phyloP scores from a whole-genome alignment of 2,113 vertebrate genomes.

The Notothenia coriiceps region DNA sequence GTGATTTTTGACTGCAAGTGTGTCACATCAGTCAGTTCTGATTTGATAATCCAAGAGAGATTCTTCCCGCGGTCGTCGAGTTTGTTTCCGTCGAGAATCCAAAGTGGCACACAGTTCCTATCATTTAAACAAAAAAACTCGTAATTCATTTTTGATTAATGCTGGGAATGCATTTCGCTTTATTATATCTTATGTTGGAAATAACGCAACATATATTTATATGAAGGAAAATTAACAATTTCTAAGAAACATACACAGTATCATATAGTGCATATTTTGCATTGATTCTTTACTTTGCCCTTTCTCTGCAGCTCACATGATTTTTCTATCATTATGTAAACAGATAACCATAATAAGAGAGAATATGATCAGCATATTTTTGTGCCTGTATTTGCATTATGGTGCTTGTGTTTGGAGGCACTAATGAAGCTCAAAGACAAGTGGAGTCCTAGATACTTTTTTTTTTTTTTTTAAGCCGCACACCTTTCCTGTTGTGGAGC shows the following conservation, averaged over 20 bases:
- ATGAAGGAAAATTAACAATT: conserved; percentile 36
- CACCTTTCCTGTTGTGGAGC: conserved; percentile 78
- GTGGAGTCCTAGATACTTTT: conserved; percentile 65
- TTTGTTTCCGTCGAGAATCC: conserved; percentile 36
- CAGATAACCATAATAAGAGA: conserved; percentile 68
- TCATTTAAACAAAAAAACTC: conserved; percentile 19
- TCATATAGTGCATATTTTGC: conserved; percentile 35
- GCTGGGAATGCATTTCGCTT: conserved; percentile 34
- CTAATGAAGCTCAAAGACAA: conserved; percentile 81
- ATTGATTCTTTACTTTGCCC: conserved; percentile 57
- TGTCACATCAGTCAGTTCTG: conserved; percentile 72
- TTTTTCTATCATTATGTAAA: conserved; percentile 74
- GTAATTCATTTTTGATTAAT: conserved; percentile 53
- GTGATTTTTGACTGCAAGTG: conserved; percentile 65
- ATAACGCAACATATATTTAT: conserved; percentile 41
- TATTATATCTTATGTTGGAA: conserved; percentile 21
- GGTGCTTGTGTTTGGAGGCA: conserved; percentile 44
- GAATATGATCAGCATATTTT: conserved; percentile 79
- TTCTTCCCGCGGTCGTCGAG: conserved; percentile 25
- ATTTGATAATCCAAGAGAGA: conserved; percentile 68
- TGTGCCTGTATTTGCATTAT: conserved; percentile 76
- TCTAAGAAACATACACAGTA: conserved; percentile 12
- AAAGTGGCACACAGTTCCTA: conserved; percentile 26
- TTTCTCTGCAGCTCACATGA: conserved; percentile 54
- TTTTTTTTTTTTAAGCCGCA: conserved; percentile 52